Conservation (phyloP, 2,888 invertebrate species). For the Cryptophagus acutangulus region DNA sequence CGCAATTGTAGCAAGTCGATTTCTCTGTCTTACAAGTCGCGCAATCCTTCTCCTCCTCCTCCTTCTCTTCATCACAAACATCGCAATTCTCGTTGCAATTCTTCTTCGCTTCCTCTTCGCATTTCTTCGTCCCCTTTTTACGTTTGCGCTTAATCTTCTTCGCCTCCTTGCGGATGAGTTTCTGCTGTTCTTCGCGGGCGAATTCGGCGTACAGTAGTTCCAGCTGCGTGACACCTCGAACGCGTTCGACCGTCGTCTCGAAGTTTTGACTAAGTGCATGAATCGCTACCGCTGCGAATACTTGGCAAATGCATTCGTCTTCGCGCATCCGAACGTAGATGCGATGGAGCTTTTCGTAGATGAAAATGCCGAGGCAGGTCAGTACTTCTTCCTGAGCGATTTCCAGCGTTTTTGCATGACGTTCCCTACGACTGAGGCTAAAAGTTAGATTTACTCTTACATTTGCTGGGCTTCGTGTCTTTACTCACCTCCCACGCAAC, state of each 20-base stretch:
- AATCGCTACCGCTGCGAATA: slow-evolving; percentile 81
- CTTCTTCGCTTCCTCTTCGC: neutral
- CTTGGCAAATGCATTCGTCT: slow-evolving; percentile 91
- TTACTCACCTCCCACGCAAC: slow-evolving; percentile 68
- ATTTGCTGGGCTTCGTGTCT: no score
- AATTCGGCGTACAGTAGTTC: slow-evolving; percentile 85
- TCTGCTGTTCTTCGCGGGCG: slow-evolving; percentile 78
- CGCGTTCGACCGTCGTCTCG: slow-evolving; percentile 83
- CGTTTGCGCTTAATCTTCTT: slow-evolving; percentile 74
- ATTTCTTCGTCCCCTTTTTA: slow-evolving; percentile 62
- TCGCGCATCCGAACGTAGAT: slow-evolving; percentile 82
- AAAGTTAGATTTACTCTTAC: neutral
- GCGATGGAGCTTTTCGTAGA: slow-evolving; percentile 84
- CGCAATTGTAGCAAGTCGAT: no score
- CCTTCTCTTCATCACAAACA: neutral
- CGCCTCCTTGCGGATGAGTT: slow-evolving; percentile 80
- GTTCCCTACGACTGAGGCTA: slow-evolving; percentile 66
- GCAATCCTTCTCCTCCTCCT: slow-evolving; percentile 1
- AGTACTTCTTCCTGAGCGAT: slow-evolving; percentile 95
- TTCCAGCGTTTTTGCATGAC: slow-evolving; percentile 94
- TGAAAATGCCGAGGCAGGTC: slow-evolving; percentile 89
- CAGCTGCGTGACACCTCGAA: slow-evolving; percentile 75
- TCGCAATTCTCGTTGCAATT: no score
- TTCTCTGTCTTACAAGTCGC: no score
- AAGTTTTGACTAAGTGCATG: slow-evolving; percentile 86